These are phyloP conservation scores for Charadrius vociferus DNA, from an alignment of 2,113 vertebrate genomes.

Conservation along the genomic window DNA sequence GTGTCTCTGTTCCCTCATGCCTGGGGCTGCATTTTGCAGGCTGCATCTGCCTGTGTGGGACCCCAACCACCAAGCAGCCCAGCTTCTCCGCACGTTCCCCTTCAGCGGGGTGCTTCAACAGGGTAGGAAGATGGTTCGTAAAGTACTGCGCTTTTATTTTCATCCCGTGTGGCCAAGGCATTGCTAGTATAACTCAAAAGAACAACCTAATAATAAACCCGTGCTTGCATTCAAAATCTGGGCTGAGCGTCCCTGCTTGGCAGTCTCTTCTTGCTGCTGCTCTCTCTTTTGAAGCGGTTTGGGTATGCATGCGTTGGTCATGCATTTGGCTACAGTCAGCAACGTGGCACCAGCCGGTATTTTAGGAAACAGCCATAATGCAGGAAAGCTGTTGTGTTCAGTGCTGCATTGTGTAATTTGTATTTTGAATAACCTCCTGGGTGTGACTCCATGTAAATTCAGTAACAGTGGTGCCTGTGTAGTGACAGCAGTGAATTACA, in stretches of 20 bases:
- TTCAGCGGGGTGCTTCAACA: background rate
- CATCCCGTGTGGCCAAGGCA: background rate
- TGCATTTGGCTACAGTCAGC: background rate
- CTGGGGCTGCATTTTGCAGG: background rate
- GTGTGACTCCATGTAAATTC: background rate
- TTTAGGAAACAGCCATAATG: background rate
- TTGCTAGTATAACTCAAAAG: background rate
- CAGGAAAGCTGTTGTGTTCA: background rate
- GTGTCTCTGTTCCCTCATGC: background rate
- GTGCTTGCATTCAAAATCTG: background rate
- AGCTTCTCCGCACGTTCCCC: fast-evolving
- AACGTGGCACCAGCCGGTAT: background rate
- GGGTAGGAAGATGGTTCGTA: background rate
- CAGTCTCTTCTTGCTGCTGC: background rate
- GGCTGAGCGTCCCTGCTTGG: background rate
- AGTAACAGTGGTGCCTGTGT: background rate
- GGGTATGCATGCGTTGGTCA: background rate
- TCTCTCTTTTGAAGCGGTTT: background rate
- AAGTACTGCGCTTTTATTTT: background rate
- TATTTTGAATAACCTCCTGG: background rate
- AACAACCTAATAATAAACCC: background rate
- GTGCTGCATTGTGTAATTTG: background rate
- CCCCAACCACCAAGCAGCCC: background rate
- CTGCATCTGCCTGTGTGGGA: background rate
- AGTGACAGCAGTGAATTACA: background rate